Percentiles rank a stretch among this genome's conserved stretches.
Evolutionary conservation across 2,797 vertebrate species (phyloP).

Genomic region (Morelia viridis): DNA sequence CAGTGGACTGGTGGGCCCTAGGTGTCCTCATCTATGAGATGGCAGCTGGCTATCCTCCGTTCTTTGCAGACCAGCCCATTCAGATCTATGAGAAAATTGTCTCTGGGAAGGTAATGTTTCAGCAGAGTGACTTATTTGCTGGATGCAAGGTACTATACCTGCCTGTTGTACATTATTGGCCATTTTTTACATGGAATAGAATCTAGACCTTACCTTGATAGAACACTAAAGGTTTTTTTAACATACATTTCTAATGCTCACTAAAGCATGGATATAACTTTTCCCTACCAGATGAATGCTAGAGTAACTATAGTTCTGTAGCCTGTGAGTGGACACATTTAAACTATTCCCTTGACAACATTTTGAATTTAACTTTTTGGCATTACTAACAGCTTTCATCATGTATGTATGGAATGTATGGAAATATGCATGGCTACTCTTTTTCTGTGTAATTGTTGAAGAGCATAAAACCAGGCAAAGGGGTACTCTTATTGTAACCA

Average conservation of each 20-base stretch:
- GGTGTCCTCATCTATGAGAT: constrained; percentile 90
- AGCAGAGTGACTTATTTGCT: not conserved
- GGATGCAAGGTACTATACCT: not conserved
- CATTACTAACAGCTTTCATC: not conserved
- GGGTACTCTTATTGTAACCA: not conserved
- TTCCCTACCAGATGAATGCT: not conserved
- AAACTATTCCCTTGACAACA: not conserved
- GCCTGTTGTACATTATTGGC: not conserved
- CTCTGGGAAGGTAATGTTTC: constrained; percentile 87
- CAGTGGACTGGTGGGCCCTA: constrained; percentile 95
- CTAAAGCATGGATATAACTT: not conserved
- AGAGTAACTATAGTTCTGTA: not conserved
- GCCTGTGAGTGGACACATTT: not conserved
- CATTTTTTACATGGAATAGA: not conserved
- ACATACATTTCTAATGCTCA: not conserved
- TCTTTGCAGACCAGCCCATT: constrained; percentile 95
- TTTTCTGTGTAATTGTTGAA: not conserved
- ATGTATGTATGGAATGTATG: not conserved
- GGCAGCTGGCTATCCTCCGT: constrained; percentile 85
- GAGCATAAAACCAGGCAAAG: not conserved
- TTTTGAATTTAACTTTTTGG: not conserved
- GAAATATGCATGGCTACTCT: not conserved
- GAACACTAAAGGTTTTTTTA: not conserved
- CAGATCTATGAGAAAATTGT: constrained; percentile 98
- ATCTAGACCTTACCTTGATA: not conserved